These are phyloP conservation scores for Etheostoma cragini DNA, from an alignment of 2,113 vertebrate species.

Conservation along the genomic window DNA sequence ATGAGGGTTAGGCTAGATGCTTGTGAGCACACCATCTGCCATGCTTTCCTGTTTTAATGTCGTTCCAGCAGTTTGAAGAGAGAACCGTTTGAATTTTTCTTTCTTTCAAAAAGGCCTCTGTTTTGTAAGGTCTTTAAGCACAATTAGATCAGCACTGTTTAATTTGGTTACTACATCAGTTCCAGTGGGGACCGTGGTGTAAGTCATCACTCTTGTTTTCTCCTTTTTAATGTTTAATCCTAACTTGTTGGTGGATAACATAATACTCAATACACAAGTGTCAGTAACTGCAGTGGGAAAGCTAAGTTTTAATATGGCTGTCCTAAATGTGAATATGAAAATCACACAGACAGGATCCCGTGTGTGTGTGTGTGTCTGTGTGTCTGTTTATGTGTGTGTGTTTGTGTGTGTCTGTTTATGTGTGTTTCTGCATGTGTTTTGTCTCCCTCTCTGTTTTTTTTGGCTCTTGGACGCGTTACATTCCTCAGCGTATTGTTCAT, in stretches of 20 bases:
- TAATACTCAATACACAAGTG: constrained; percentile 1
- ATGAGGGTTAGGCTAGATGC: background rate
- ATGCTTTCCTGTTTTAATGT: constrained; percentile 39
- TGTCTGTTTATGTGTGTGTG: no score
- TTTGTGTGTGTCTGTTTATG: no score
- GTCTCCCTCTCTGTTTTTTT: no score
- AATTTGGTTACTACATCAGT: constrained; percentile 16
- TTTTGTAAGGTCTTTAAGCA: constrained; percentile 29
- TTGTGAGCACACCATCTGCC: constrained; percentile 50
- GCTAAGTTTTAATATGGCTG: background rate
- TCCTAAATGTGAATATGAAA: constrained; percentile 9
- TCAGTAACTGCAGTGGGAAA: constrained; percentile 9
- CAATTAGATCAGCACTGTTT: constrained; percentile 12
- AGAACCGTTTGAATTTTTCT: constrained; percentile 44
- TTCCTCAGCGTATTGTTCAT: no score
- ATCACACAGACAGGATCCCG: background rate
- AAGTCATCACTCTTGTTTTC: constrained; percentile 37
- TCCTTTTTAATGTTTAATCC: constrained; percentile 23
- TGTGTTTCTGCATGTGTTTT: no score
- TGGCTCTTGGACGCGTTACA: no score
- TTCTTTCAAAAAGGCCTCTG: background rate
- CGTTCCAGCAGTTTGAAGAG: constrained; percentile 11
- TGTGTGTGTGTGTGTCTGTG: no score
- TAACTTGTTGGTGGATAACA: constrained; percentile 29
- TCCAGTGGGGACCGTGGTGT: constrained; percentile 1